Evolutionary conservation across 2,797 vertebrate species (phyloP), one percentile per base, ranked within the genome.

Genomic region (Acipenser oxyrinchus): DNA sequence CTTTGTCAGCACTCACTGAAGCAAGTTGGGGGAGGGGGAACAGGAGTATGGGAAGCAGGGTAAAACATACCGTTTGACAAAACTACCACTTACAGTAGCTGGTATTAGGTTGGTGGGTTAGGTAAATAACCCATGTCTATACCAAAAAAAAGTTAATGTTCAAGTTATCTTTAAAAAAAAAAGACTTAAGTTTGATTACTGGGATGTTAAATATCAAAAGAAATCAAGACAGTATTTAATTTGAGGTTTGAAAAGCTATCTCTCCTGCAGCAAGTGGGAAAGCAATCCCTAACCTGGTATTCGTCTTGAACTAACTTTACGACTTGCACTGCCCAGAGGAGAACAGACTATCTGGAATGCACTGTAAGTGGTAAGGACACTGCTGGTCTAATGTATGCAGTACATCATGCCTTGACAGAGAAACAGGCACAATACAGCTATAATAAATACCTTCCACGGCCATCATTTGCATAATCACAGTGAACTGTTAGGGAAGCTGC

Each of bases 1-100:
- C 81, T 83, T 84, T 82, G 74, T 82, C 81, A 75, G 71, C 70
- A 75, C 69, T 73, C 76, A 69, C 68, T 82, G 78, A 77, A 74
- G 79, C 72, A 71, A 72, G 78, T 72, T 61, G 71, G 8, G 57
- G 48, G 63, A 48, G 48, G 60, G 23, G 23, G 23, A 37, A 37
- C 23, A 37, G 2, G 2, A 37, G 23, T 37, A 37, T 37, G 23
- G 23, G 23, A 2, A 37, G 23, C 23, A 37, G 23, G 23, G 23
- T 4, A 37, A 37, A 37, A 37, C 23, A 37, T 37, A 37, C 23
- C 2, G 23, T 37, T 37, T 37, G 23, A 37, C 23, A 37, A 37
- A 37, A 37, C 23, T 37, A 37, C 23, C 23, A 37, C 23, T 37
- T 37, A 3, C 23, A 37, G 23, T 37, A 37, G 23, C 23, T 37